Percentiles rank a stretch among this genome's conserved stretches.
These are phyloP conservation scores for Neomicropteryx cornuta DNA, from an alignment of 1,140 invertebrate species.

Conservation along the genomic window DNA sequence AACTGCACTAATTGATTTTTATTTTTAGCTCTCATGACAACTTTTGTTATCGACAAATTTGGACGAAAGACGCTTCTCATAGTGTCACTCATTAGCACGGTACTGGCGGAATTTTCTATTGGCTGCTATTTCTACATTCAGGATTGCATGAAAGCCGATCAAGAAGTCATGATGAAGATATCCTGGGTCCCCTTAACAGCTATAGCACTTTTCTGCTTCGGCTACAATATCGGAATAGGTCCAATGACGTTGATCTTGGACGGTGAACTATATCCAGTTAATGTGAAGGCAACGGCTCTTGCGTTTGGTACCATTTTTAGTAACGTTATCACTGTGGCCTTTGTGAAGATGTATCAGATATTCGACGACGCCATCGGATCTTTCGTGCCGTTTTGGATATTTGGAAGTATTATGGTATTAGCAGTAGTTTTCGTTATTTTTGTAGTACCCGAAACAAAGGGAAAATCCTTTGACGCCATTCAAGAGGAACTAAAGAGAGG, in stretches of 20 bases:
- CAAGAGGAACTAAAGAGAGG: constrained; percentile 51
- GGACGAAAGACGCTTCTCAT: too few relatives aligned
- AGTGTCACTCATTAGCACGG: too few relatives aligned
- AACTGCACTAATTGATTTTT: too few relatives aligned
- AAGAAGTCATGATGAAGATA: constrained; percentile 37
- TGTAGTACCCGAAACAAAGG: constrained; percentile 74
- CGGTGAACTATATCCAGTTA: constrained; percentile 59
- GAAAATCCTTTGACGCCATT: constrained; percentile 65
- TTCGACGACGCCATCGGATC: constrained; percentile 49
- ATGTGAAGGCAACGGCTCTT: constrained; percentile 66
- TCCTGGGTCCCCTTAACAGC: constrained; percentile 61
- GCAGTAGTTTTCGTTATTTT: constrained; percentile 53
- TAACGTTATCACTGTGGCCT: constrained; percentile 74
- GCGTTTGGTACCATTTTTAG: constrained; percentile 68
- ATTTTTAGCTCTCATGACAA: too few relatives aligned
- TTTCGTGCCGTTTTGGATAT: constrained; percentile 69
- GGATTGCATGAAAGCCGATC: constrained; percentile 26
- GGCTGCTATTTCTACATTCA: constrained; percentile 55
- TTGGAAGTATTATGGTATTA: constrained; percentile 54
- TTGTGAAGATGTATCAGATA: constrained; percentile 50
- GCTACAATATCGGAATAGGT: constrained; percentile 68
- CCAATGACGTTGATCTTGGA: constrained; percentile 75
- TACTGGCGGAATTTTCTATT: too few relatives aligned
- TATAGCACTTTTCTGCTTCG: constrained; percentile 61
- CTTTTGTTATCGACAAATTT: too few relatives aligned